These are phyloP conservation scores for Crocodylus rhombifer DNA, from an alignment of 2,797 vertebrate genomes.

Conservation along the genomic window DNA sequence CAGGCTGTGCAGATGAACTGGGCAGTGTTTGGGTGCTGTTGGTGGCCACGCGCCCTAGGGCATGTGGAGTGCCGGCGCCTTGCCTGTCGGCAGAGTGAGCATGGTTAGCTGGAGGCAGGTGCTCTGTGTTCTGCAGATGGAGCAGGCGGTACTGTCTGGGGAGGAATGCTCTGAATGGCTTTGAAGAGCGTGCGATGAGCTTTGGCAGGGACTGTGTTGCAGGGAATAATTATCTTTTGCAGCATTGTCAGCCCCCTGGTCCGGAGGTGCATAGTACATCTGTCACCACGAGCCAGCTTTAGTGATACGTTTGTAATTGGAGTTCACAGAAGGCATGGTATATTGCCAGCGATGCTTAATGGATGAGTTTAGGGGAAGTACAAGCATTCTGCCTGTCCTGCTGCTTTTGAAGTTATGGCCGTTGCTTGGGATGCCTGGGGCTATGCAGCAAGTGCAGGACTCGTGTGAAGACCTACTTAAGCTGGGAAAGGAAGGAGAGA, in stretches of 20 bases:
- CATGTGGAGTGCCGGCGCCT: background rate
- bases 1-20: background rate
- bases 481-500: background rate
- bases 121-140: background rate
- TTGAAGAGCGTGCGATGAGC: background rate
- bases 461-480: background rate
- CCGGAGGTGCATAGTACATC: background rate
- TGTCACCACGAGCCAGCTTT: background rate
- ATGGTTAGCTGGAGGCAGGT: background rate
- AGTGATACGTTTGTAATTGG: background rate
- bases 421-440: fast-evolving
- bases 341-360: background rate
- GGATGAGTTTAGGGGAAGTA: background rate
- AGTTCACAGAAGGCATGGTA: background rate
- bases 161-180: background rate
- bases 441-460: background rate
- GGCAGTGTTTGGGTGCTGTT: background rate
- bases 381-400: background rate
- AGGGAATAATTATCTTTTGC: background rate
- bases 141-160: background rate
- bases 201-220: background rate
- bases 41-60: background rate
- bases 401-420: background rate
- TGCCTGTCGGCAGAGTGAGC: background rate
- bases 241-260: background rate